These are phyloP conservation scores for Microtus ochrogaster DNA, from an alignment of 2,113 vertebrate species.

Conservation along the genomic window DNA sequence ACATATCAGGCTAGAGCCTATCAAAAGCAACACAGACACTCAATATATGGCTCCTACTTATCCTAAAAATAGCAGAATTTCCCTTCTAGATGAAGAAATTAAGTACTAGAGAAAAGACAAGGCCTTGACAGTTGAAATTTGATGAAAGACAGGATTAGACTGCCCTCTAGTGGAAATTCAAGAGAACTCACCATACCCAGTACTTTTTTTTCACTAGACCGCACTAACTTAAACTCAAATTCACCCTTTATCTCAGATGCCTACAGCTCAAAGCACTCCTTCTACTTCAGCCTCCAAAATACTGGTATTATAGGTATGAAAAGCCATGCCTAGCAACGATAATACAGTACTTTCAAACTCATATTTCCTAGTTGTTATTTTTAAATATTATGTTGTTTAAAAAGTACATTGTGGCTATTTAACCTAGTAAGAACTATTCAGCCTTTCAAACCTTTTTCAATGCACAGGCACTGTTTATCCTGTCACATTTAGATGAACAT, in stretches of 20 bases:
- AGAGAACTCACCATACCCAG: constrained; percentile 49
- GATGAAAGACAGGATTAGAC: constrained; percentile 71
- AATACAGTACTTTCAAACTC: not conserved
- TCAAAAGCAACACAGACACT: constrained; percentile 13
- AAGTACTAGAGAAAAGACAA: constrained; percentile 24
- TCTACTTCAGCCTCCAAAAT: not conserved
- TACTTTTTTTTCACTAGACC: not conserved
- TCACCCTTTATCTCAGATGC: not conserved
- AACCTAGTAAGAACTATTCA: not conserved
- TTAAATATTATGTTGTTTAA: not conserved
- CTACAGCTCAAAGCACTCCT: not conserved
- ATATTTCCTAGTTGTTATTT: not conserved
- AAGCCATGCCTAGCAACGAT: not conserved
- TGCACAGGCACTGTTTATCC: not conserved
- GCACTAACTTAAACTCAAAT: not conserved
- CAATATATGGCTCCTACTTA: not conserved
- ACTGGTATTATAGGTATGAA: not conserved
- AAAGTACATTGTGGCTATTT: not conserved
- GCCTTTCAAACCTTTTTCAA: not conserved
- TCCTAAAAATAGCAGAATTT: constrained; percentile 46
- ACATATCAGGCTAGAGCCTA: not conserved
- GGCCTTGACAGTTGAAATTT: not conserved
- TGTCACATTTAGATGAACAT: not conserved
- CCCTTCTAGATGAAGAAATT: constrained; percentile 44
- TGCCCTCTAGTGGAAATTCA: constrained; percentile 85